A percentile compares a stretch with the other conserved stretches of the same genome.
Evolutionary conservation across 2,888 invertebrate species (phyloP).

Genomic region (Diplolepis rosae): DNA sequence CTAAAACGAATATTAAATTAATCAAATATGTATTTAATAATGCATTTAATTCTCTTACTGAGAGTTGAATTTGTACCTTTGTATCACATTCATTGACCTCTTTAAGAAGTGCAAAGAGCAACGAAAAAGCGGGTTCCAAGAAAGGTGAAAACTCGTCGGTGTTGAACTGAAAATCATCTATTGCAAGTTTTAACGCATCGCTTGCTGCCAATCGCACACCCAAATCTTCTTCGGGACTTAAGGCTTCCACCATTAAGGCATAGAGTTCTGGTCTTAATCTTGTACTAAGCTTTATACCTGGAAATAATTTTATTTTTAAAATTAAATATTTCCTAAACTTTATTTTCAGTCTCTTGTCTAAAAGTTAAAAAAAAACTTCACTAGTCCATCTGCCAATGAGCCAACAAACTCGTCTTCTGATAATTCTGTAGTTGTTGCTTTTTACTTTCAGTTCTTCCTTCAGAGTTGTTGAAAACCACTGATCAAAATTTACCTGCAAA

Average conservation of each 20-base stretch:
- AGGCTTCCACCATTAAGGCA: constrained; percentile 83
- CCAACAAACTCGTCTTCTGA: constrained; percentile 89
- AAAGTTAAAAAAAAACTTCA: constrained; percentile 5
- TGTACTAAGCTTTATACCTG: constrained; percentile 79
- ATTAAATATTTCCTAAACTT: no score
- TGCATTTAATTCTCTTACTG: neutral
- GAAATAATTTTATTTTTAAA: no score
- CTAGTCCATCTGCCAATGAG: constrained; percentile 86
- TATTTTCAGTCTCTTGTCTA: neutral
- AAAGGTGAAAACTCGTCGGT: constrained; percentile 90
- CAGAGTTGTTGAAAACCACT: constrained; percentile 90
- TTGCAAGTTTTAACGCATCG: constrained; percentile 86
- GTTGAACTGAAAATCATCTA: constrained; percentile 95
- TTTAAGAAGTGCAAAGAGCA: constrained; percentile 88
- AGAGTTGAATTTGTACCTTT: constrained; percentile 77
- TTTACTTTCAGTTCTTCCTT: constrained; percentile 88
- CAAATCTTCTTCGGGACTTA: constrained; percentile 87
- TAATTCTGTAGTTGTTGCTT: constrained; percentile 88
- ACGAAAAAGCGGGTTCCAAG: constrained; percentile 84
- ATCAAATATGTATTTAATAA: constrained; percentile 19
- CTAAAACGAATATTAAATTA: constrained; percentile 71
- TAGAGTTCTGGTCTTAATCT: constrained; percentile 88
- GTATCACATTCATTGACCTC: constrained; percentile 94
- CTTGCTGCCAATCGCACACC: constrained; percentile 92
- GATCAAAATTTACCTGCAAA: constrained; percentile 88